These are phyloP conservation scores for Plestiodon gilberti DNA, from an alignment of 2,113 vertebrate genomes.

Conservation along the genomic window DNA sequence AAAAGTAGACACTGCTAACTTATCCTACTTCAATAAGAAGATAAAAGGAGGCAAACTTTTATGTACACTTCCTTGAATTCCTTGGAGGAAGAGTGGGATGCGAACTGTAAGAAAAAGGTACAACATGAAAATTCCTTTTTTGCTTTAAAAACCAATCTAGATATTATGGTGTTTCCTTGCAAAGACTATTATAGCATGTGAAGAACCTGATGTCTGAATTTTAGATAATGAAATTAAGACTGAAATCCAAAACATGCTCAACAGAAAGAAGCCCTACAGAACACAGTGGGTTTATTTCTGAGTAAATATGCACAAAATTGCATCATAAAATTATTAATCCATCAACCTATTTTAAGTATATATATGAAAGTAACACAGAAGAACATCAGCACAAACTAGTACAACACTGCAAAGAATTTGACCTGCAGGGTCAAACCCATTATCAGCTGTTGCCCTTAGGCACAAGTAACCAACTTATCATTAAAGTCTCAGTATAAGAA, in stretches of 20 bases:
- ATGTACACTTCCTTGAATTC: too few species aligned
- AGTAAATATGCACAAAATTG: not conserved
- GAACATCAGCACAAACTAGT: conserved; percentile 49
- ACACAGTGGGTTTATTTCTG: too few species aligned
- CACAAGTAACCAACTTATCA: conserved; percentile 53
- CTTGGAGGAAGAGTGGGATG: too few species aligned
- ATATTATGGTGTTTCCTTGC: conserved; percentile 19
- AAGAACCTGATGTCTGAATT: not conserved
- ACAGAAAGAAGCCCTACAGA: too few species aligned
- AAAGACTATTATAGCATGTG: not conserved
- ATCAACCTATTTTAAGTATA: conserved; percentile 32
- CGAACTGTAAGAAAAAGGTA: not conserved
- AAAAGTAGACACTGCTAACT: not conserved
- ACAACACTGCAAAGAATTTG: conserved; percentile 49
- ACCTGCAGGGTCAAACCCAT: conserved; percentile 51
- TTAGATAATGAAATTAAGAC: not conserved
- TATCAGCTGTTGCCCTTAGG: conserved; percentile 61
- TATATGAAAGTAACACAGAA: conserved; percentile 39
- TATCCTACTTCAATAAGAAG: too few species aligned
- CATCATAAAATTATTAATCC: conserved; percentile 35
- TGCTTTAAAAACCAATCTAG: conserved; percentile 19
- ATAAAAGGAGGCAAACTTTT: too few species aligned
- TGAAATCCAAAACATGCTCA: not conserved
- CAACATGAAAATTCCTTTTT: not conserved
- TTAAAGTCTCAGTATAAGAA: conserved; percentile 34